Base-by-base conservation (phyloP, 2,888 invertebrate genomes). In the Fragum fragum region DNA sequence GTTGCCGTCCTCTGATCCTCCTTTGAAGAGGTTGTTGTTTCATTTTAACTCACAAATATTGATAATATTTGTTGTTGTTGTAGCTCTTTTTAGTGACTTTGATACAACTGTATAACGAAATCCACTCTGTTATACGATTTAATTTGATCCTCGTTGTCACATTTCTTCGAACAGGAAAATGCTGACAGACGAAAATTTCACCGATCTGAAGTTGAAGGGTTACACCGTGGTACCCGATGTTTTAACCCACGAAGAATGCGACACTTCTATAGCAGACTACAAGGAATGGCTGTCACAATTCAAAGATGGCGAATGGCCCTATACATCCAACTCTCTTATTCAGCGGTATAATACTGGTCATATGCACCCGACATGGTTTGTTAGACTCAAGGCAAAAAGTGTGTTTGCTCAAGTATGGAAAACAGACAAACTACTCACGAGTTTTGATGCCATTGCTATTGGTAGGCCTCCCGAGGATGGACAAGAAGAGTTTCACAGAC, bases 401-500 rank as follows among this genome's bases (percentile, higher is more conserved):
- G 90, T 93, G 1, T 93, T 93, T 79, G 87, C 87, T 1, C 86
- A 90, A 63, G 14, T 93, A 0, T 93, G 92, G 92, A 84, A 87
- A 3, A 93, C 92, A 11, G 89, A 90, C 1, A 36, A 36, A 36
- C 32, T 93, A 1, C 76, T 92, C 52, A 86, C 89, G 11, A 93
- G 92, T 72, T 63, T 90, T 69, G 93, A 93, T 59, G 91, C 91
- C 23, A 87, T 93, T 18, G 91, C 93, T 9, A 90, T 93, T 39
- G 92, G 92, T 0, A 87, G 91, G 1, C 93, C 93, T 5, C 92
- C 93, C 0, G 92, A 93, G 79, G 73, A 84, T 6, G 89, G 92
- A 0, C 74, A 88, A 28, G 91, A 90, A 53, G 53, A 39, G 9
- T 90, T 90, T 63, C 74, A 83, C 32, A 26, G 29, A 3, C 76